Evolutionary conservation across 2,113 vertebrate species (phyloP).

Genomic region (Typhlomys cinereus): DNA sequence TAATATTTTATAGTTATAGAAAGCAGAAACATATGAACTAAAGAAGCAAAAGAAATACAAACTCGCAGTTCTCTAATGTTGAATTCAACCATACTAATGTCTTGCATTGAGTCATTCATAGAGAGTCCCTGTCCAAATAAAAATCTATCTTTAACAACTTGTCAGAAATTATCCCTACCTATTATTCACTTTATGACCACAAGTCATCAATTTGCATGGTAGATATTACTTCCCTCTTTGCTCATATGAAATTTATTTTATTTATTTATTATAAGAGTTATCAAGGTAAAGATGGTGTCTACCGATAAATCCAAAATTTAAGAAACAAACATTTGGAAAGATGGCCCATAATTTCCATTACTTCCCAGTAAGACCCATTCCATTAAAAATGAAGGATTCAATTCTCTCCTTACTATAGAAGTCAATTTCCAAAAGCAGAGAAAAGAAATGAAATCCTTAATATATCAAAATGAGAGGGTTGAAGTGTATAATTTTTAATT

Average conservation of each 20-base stretch:
- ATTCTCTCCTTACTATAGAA: background rate
- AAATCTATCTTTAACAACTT: conserved; percentile 26
- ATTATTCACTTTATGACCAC: background rate
- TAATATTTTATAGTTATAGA: conserved; percentile 57
- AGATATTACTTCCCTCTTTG: background rate
- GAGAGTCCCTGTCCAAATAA: background rate
- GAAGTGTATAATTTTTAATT: background rate
- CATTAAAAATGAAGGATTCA: conserved; percentile 17
- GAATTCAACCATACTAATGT: background rate
- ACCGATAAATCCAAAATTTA: background rate
- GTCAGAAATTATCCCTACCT: background rate
- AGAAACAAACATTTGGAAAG: background rate
- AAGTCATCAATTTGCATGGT: background rate
- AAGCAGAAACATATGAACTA: conserved; percentile 62
- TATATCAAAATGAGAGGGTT: background rate
- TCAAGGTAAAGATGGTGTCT: background rate
- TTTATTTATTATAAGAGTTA: background rate
- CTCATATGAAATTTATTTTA: background rate
- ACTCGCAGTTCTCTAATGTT: conserved; percentile 20
- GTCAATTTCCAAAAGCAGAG: background rate
- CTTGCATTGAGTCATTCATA: background rate
- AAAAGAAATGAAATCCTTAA: background rate
- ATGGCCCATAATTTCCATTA: background rate
- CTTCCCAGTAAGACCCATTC: background rate
- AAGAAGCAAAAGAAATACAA: conserved; percentile 32